phyloP scores from a whole-genome alignment of 1,140 invertebrate species.

The Eurosta solidaginis region DNA sequence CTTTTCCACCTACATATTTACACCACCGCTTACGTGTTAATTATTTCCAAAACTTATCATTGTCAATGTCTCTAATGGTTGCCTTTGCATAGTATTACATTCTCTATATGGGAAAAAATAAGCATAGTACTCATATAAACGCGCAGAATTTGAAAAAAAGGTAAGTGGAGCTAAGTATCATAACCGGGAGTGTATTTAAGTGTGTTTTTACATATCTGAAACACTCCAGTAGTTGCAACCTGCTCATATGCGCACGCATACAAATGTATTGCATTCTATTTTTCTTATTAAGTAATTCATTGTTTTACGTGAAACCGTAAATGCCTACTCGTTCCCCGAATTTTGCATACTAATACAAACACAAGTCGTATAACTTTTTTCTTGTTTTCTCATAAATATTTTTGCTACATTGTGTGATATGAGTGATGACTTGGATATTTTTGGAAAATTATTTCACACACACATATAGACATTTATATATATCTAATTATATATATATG shows the following conservation, averaged over 20 bases:
- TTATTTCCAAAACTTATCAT: constrained; percentile 22
- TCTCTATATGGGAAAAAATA: too few species aligned
- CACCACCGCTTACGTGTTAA: not conserved
- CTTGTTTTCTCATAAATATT: not conserved
- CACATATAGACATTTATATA: not conserved
- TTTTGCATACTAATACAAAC: not conserved
- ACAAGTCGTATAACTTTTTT: not conserved
- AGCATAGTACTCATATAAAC: too few species aligned
- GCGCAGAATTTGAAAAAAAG: too few species aligned
- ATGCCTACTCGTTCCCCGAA: not conserved
- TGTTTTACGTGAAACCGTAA: not conserved
- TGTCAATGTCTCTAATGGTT: not conserved
- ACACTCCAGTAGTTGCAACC: not conserved
- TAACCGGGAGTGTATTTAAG: too few species aligned
- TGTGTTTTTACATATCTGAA: too few species aligned
- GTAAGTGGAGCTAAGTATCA: not conserved
- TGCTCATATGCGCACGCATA: not conserved
- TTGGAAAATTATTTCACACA: not conserved
- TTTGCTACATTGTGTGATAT: not conserved
- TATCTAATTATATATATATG: not conserved
- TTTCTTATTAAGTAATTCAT: constrained; percentile 27
- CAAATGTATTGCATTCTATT: not conserved
- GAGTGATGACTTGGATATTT: constrained; percentile 12
- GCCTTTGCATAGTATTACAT: not conserved
- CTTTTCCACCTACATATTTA: not conserved